Percentiles rank a stretch among this genome's conserved stretches.
These are phyloP conservation scores for Drosophila kambysellisi DNA, from an alignment of 2,888 invertebrate genomes.

Conservation along the genomic window DNA sequence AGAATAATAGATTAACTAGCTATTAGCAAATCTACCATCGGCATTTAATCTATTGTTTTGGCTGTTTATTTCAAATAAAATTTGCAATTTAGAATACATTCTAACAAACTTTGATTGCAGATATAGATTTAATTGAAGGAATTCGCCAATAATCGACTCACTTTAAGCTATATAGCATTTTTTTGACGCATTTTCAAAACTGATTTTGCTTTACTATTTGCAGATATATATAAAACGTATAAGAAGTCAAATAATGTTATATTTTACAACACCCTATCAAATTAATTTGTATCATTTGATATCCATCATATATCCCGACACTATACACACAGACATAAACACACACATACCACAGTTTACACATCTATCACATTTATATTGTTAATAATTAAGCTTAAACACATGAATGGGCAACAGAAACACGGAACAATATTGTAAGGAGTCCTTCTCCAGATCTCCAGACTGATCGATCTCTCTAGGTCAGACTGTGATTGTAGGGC, in stretches of 20 bases:
- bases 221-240: neutral
- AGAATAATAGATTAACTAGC: neutral
- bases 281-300: neutral
- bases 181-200: neutral
- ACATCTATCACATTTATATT: conserved; percentile 34
- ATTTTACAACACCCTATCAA: neutral
- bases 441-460: neutral
- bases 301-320: neutral
- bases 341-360: neutral
- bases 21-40: neutral
- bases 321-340: neutral
- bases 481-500: conserved; percentile 84
- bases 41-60: neutral
- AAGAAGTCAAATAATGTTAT: neutral
- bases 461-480: conserved; percentile 34
- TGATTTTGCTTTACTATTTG: fast-evolving
- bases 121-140: neutral
- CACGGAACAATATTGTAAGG: conserved; percentile 6
- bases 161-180: neutral
- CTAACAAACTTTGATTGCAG: too few species aligned
- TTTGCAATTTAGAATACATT: neutral
- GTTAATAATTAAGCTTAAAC: conserved; percentile 24
- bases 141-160: neutral
- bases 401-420: conserved; percentile 21
- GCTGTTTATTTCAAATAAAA: neutral